phyloP scores from a whole-genome alignment of 2,888 invertebrate species.

The Notodonta dromedarius region DNA sequence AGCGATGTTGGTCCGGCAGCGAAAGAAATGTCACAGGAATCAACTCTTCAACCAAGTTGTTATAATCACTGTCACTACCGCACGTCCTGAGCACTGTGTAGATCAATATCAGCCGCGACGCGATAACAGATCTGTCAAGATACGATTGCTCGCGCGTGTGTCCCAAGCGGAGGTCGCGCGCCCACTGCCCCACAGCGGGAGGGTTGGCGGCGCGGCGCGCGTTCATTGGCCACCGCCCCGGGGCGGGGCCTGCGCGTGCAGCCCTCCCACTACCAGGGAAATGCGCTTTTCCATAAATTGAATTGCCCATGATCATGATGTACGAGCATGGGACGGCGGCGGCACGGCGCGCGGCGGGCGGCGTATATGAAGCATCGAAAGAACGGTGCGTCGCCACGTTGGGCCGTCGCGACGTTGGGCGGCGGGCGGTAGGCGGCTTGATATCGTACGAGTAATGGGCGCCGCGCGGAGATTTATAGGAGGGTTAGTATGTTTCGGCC shows the following conservation, averaged over 20 bases:
- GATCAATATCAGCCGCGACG: conserved; percentile 34
- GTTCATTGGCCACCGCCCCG: conserved; percentile 32
- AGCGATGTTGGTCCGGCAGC: neutral
- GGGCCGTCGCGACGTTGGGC: conserved; percentile 20
- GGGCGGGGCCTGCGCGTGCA: conserved; percentile 21
- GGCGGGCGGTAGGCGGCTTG: conserved; percentile 36
- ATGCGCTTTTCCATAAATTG: conserved; percentile 59
- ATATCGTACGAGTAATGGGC: conserved; percentile 51
- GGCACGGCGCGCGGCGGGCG: conserved; percentile 20
- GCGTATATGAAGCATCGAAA: conserved; percentile 17
- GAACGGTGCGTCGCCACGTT: conserved; percentile 23
- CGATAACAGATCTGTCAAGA: conserved; percentile 35
- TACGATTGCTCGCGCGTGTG: conserved; percentile 45
- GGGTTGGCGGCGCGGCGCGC: conserved; percentile 34
- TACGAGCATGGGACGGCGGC: conserved; percentile 24
- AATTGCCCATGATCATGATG: conserved; percentile 29
- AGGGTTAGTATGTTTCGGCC: conserved; percentile 58
- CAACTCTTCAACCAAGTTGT: conserved; percentile 7
- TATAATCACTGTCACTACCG: conserved; percentile 39
- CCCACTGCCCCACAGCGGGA: conserved; percentile 49
- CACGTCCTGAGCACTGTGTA: conserved; percentile 31
- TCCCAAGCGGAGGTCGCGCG: conserved; percentile 53
- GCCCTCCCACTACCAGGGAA: conserved; percentile 34
- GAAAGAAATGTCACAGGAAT: neutral
- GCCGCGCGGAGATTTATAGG: conserved; percentile 61